Conservation (phyloP, 2,888 invertebrate genomes). For the Alviniconcha strummeri region DNA sequence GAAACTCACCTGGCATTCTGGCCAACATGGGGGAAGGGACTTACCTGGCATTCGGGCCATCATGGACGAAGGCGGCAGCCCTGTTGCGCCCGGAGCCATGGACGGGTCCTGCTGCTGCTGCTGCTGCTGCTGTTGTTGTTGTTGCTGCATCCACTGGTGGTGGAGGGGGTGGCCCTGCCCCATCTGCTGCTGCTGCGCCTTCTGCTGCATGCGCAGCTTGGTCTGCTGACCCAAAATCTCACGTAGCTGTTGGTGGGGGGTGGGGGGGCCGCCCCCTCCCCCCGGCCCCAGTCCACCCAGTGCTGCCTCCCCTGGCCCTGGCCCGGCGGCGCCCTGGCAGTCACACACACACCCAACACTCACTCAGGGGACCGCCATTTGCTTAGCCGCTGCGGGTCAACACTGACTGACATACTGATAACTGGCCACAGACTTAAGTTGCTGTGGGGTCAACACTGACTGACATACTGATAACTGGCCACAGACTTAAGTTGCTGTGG, state of each 20-base stretch:
- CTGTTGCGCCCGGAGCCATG: constrained; percentile 41
- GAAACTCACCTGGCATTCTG: no score
- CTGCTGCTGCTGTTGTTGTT: constrained; percentile 33
- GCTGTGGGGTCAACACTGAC: no score
- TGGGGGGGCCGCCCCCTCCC: constrained; percentile 35
- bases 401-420: no score
- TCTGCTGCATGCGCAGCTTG: constrained; percentile 78
- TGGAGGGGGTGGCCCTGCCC: constrained; percentile 37
- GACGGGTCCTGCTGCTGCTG: constrained; percentile 43
- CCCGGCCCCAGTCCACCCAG: constrained; percentile 26
- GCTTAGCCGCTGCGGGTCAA: no score
- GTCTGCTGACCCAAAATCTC: constrained; percentile 80
- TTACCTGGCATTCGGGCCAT: constrained; percentile 30
- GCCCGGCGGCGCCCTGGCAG: neutral
- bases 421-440: no score
- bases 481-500: no score
- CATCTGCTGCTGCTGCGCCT: constrained; percentile 57
- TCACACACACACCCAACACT: constrained; percentile 16
- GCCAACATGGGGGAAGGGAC: neutral
- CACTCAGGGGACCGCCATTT: neutral
- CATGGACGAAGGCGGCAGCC: constrained; percentile 43
- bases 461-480: no score
- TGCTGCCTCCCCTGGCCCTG: constrained; percentile 10
- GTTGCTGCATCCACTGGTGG: constrained; percentile 38
- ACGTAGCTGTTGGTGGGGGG: constrained; percentile 81